A percentile compares a stretch with the other conserved stretches of the same genome.
Evolutionary conservation across 23 tunicate genomes (phyloP).

Genomic region (Trididemnum miniatum): DNA sequence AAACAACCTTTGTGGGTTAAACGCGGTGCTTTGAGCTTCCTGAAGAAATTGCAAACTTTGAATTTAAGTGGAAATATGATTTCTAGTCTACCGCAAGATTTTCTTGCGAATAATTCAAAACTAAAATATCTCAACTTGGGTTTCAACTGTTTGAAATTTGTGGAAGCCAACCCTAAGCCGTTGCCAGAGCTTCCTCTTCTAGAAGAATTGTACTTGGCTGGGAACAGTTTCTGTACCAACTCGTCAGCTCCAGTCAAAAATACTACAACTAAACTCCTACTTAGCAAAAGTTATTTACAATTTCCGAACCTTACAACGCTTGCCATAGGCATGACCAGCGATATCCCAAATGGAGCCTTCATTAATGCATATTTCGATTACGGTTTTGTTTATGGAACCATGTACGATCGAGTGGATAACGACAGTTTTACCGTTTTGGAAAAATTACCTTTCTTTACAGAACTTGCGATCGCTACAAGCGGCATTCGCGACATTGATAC

Average conservation of each 20-base stretch:
- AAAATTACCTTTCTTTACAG: not conserved
- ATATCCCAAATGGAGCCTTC: not conserved
- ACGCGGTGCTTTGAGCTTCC: not conserved
- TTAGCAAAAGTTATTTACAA: not conserved
- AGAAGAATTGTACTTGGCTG: not conserved
- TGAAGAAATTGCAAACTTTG: not conserved
- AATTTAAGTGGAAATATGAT: conserved; percentile 4
- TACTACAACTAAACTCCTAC: not conserved
- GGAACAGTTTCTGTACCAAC: not conserved
- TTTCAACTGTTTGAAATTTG: not conserved
- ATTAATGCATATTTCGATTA: too few relatives aligned
- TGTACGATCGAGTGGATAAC: not conserved
- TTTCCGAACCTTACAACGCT: not conserved
- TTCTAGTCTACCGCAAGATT: not conserved
- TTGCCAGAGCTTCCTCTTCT: not conserved
- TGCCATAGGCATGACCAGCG: not conserved
- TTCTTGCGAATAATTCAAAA: not conserved
- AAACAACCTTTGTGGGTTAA: not conserved
- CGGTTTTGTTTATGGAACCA: not conserved
- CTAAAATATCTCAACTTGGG: not conserved
- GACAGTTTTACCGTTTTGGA: not conserved
- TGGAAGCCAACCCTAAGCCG: not conserved
- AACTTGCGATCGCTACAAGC: not conserved
- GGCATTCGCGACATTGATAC: not conserved
- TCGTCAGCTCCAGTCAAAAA: not conserved